Percentiles rank a stretch among this genome's conserved stretches.
Evolutionary conservation across 37 sponge, comb jelly and placozoan species (phyloP).

Genomic region (Corticium candelabrum): DNA sequence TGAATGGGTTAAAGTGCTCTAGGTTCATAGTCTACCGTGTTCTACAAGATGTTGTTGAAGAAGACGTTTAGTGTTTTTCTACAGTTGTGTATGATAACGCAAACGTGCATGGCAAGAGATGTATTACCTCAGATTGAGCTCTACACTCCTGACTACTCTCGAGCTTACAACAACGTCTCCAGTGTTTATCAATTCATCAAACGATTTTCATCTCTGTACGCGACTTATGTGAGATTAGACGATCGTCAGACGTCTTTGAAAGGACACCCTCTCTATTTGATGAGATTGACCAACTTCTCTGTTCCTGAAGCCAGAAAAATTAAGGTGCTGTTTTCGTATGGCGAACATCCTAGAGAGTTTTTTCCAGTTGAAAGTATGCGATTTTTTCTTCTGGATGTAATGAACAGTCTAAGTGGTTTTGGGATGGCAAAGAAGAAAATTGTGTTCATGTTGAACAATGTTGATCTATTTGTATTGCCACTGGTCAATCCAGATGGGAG

Average conservation of each 20-base stretch:
- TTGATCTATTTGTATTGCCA: neutral
- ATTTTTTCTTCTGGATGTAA: neutral
- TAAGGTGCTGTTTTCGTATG: neutral
- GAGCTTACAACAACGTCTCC: neutral
- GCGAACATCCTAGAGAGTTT: constrained; percentile 9
- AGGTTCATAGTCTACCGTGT: no score
- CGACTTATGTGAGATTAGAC: neutral
- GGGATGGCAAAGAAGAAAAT: no score
- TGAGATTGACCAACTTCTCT: neutral
- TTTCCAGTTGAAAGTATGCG: constrained; percentile 3
- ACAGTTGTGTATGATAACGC: no score
- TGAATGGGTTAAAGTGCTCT: no score
- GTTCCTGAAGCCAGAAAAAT: neutral
- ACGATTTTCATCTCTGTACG: neutral
- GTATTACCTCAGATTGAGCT: neutral
- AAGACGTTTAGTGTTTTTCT: no score
- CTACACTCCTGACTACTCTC: neutral
- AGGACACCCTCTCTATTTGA: neutral
- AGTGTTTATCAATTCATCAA: neutral
- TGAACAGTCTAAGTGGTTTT: neutral
- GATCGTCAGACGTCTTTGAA: neutral
- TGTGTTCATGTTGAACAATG: neutral
- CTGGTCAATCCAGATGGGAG: constrained; percentile 10
- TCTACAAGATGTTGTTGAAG: no score
- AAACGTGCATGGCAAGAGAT: no score